Base-by-base conservation (phyloP, 2,113 vertebrate species). In the Entelurus aequoreus region DNA sequence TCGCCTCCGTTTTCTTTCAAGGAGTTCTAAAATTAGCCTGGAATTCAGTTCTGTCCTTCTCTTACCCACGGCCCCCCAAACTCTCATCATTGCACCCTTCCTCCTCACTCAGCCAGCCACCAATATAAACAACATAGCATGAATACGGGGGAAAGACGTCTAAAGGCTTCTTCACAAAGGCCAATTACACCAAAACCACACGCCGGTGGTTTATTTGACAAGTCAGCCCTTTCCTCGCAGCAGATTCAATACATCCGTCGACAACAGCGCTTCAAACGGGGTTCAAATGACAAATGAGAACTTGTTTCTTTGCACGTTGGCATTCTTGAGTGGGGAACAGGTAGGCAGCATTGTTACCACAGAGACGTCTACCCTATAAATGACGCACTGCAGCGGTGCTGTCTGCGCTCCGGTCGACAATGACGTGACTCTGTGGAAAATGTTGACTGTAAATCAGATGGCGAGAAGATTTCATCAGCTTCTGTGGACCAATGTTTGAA, bases 11-110 rank as follows among this genome's bases (percentile, higher is more conserved):
- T 81, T 86, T 81, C 81, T 84, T 83, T 80, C 78, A 84, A 87
- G 79, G 81, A 86, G 80, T 85, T 89, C 87, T 89, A 88, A 89
- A 88, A 87, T 89, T 87, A 88, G 83, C 71, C 76, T 80, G 87
- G 87, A 89, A 89, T 89, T 81, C 76, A 55, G 79, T 81, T 77
- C 80, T 86, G 84, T 74, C 80, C 72, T 72, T 82, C 75, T 56
- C 71, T 13, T 40, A 76, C 77, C 74, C 80, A 71, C 73, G 58
- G 40, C 36, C 55, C 38, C 38, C n/a, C 55, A 42, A 42, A 42
- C 55, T 44, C 54, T 16, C 55, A 13, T 3, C 55, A 21, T 10
- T 44, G 12, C 42, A 57, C 53, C 35, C 15, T 2, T 19, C 75
- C 54, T 66, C 66, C 68, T 65, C 58, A 52, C 72, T 71, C 9